Base-by-base conservation (phyloP, 2,888 invertebrate genomes). In the Watsonalla binaria region DNA sequence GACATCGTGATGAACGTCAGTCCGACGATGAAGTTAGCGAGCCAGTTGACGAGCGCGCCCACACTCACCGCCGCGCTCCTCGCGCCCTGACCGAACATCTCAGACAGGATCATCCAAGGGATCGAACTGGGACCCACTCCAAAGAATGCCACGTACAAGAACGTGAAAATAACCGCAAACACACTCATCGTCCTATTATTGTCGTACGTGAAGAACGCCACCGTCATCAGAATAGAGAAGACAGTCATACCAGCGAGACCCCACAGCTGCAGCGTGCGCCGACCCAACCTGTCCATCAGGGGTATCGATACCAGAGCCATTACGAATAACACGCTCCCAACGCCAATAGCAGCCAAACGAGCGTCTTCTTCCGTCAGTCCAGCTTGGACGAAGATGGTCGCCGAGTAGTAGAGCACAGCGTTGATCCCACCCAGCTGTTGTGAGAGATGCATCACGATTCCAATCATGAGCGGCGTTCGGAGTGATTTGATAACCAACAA, bases 281-380 rank as follows among this genome's bases (percentile, higher is more conserved):
- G 84, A 9, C 95, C 95, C 46, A 94, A 88, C 14, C 93, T 88
- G 74, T 95, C 95, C 93, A 95, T 95, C 63, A 95, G 76, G n/a
- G 94, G 94, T 58, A 95, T 94, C 6, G 95, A 94, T 6, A 95
- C 92, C n/a, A 95, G 77, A 5, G 95, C 95, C 95, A 95, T 95
- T 51, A 93, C 78, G 45, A 95, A 94, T 87, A 95, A 92, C 56
- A 94, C 93, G 51, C 92, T 93, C 45, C 95, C 95, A 0, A 93
- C 94, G 34, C 94, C 95, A 54, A 95, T 94, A 6, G 94, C 93
- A 13, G 95, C 94, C 70, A 93, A 91, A 59, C 93, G 90, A 42
- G 95, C 94, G 42, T 89, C 84, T 53, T 92, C 86, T 47, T 87
- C 82, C 7, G 84, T 81, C 51, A 95, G 81, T 7, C 95, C 95